A percentile compares a stretch with the other conserved stretches of the same genome.
Evolutionary conservation across 2,888 invertebrate genomes (phyloP).

Genomic region (Stomorhina lunata): DNA sequence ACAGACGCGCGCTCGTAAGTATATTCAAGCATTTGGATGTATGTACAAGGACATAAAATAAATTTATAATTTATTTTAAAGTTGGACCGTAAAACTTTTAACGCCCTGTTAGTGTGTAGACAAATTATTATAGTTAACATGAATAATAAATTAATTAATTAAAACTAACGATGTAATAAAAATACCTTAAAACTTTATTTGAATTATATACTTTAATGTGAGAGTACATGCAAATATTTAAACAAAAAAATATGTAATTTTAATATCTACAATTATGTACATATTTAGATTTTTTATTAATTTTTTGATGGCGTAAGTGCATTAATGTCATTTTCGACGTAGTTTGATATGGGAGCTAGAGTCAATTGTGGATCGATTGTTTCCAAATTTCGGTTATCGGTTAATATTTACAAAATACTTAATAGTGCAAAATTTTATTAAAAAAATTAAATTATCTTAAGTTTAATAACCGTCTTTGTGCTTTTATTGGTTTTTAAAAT

Average conservation of each 20-base stretch:
- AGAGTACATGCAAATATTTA: neutral
- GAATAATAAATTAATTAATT: slow-evolving; percentile 47
- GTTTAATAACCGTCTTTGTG: too few relatives aligned
- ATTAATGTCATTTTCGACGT: neutral
- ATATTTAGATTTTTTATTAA: neutral
- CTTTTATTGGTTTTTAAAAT: too few relatives aligned
- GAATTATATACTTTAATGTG: neutral
- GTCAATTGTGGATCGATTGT: too few relatives aligned
- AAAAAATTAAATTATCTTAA: too few relatives aligned
- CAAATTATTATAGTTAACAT: slow-evolving; percentile 38
- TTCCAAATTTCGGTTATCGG: too few relatives aligned
- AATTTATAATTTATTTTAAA: slow-evolving; percentile 33
- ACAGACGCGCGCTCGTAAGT: neutral
- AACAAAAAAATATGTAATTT: neutral
- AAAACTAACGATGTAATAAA: slow-evolving; percentile 15
- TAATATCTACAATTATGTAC: neutral
- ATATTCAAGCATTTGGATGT: too few relatives aligned
- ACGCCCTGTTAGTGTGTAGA: slow-evolving; percentile 1
- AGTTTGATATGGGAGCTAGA: too few relatives aligned
- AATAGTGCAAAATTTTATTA: neutral
- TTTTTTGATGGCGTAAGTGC: neutral
- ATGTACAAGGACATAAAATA: neutral
- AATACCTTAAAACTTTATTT: slow-evolving; percentile 5
- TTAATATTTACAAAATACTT: too few relatives aligned
- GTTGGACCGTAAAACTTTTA: slow-evolving; percentile 42